phyloP scores from a whole-genome alignment of 2,113 vertebrate species.

The Pygoscelis antarcticus region DNA sequence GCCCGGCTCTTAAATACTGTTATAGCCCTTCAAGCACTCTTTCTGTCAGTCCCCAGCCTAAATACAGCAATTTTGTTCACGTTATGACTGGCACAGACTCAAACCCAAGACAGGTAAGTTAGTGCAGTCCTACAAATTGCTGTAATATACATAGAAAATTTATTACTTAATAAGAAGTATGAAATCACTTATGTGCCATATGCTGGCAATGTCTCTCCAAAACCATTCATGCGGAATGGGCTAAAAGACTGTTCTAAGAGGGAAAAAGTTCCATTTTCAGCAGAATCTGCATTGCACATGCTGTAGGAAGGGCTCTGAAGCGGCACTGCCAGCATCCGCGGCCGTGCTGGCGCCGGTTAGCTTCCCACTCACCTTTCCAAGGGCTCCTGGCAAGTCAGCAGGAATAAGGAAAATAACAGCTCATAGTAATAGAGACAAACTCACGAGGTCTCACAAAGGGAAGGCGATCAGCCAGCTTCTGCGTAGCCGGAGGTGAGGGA shows the following conservation, averaged over 20 bases:
- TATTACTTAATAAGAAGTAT: accelerated
- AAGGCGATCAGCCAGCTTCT: background rate
- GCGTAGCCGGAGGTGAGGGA: background rate
- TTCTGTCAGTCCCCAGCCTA: accelerated
- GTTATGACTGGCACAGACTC: background rate
- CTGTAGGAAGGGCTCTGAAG: background rate
- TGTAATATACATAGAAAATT: accelerated
- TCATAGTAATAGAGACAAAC: accelerated
- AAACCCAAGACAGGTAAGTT: accelerated
- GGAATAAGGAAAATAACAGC: background rate
- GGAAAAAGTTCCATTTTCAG: background rate
- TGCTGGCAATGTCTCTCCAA: accelerated
- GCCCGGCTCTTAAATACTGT: accelerated
- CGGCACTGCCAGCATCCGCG: accelerated
- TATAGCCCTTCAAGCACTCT: accelerated
- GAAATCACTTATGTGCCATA: background rate
- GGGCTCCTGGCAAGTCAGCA: background rate
- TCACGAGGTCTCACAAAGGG: accelerated
- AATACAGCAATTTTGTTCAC: accelerated
- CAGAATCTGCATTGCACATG: accelerated
- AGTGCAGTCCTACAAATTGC: accelerated
- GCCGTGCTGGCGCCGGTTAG: background rate
- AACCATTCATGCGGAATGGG: accelerated
- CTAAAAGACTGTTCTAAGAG: background rate
- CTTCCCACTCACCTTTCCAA: background rate